Percentiles rank a stretch among this genome's conserved stretches.
These are phyloP conservation scores for Acanthochromis polyacanthus DNA, from an alignment of 2,113 vertebrate genomes.

Conservation along the genomic window DNA sequence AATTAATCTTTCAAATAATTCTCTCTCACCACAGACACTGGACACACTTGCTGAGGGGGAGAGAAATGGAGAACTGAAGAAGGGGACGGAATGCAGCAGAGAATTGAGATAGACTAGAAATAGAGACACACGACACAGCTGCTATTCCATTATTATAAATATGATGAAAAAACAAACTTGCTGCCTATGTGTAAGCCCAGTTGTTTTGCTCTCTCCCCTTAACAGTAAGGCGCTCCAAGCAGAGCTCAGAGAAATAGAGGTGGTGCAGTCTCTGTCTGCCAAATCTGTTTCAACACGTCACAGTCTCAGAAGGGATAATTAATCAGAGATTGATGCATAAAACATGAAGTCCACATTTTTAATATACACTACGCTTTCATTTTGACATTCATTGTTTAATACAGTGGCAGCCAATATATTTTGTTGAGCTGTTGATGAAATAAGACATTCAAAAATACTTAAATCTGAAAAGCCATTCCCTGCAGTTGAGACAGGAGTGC, in stretches of 20 bases:
- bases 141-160: slow-evolving; percentile 34
- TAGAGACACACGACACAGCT: slow-evolving; percentile 28
- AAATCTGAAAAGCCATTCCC: slow-evolving; percentile 53
- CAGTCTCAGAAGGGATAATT: slow-evolving; percentile 74
- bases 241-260: slow-evolving; percentile 8
- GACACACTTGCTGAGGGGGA: slow-evolving; percentile 26
- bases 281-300: slow-evolving; percentile 62
- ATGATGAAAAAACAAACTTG: slow-evolving; percentile 41
- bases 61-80: slow-evolving; percentile 6
- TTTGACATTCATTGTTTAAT: slow-evolving; percentile 66
- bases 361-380: slow-evolving; percentile 55
- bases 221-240: slow-evolving; percentile 32
- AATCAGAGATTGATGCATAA: slow-evolving; percentile 76
- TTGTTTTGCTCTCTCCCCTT: slow-evolving; percentile 46
- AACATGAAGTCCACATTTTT: slow-evolving; percentile 69
- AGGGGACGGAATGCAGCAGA: slow-evolving; percentile 3
- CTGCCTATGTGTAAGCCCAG: slow-evolving; percentile 39
- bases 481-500: slow-evolving; percentile 7
- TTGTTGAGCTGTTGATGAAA: slow-evolving; percentile 62
- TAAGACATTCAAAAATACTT: slow-evolving; percentile 63
- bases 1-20: slow-evolving; percentile 77
- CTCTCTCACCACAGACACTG: slow-evolving; percentile 39
- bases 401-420: slow-evolving; percentile 56
- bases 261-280: slow-evolving; percentile 47
- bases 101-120: slow-evolving; percentile 36